Evolutionary conservation across 2,113 vertebrate genomes (phyloP).

Genomic region (Herpetotheres cachinnans): DNA sequence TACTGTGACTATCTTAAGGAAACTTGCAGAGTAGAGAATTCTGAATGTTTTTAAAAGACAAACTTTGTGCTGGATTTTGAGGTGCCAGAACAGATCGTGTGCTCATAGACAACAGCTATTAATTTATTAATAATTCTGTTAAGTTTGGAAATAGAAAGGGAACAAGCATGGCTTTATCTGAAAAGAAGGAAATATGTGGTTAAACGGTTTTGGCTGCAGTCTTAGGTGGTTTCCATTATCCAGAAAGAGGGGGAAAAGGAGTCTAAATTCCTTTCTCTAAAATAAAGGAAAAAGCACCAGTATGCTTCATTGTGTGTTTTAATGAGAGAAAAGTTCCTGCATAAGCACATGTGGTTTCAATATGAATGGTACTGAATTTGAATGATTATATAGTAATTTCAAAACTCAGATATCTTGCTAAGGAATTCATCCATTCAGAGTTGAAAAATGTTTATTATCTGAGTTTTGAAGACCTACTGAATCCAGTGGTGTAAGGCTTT

Average conservation of each 20-base stretch:
- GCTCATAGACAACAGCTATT: neutral
- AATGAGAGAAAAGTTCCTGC: constrained; percentile 2
- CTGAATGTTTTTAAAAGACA: neutral
- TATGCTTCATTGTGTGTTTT: constrained; percentile 9
- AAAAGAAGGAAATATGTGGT: constrained; percentile 92
- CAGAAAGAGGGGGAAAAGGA: constrained; percentile 44
- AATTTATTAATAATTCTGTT: constrained; percentile 43
- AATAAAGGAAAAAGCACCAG: constrained; percentile 22
- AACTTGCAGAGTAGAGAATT: neutral
- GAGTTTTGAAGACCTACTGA: neutral
- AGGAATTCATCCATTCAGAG: neutral
- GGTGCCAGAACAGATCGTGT: neutral
- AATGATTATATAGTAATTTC: neutral
- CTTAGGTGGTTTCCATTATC: constrained; percentile 75
- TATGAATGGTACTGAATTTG: neutral
- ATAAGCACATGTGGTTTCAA: neutral
- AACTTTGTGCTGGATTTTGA: neutral
- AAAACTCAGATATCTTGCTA: neutral
- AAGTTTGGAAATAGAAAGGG: constrained; percentile 41
- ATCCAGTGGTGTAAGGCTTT: neutral
- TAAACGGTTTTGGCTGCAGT: constrained; percentile 79
- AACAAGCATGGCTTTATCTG: constrained; percentile 77
- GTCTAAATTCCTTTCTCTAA: constrained; percentile 20
- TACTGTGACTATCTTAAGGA: neutral
- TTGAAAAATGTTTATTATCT: neutral